These are phyloP conservation scores for Oreotrochilus melanogaster DNA, from an alignment of 2,113 vertebrate species.

Conservation along the genomic window DNA sequence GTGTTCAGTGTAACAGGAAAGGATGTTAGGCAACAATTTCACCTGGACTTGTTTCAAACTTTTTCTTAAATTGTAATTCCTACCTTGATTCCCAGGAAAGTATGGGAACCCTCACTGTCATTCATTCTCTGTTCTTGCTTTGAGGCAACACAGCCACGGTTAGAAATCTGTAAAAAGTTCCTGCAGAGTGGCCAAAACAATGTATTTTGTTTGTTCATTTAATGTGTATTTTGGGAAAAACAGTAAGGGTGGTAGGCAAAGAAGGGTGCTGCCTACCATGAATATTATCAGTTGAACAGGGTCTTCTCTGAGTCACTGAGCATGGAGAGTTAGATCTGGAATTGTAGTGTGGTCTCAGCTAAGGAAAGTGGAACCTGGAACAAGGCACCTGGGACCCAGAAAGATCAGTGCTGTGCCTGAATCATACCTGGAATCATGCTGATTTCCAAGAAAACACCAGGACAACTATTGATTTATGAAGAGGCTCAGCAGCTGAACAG, in stretches of 20 bases:
- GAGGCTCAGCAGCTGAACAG: neutral
- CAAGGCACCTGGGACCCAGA: neutral
- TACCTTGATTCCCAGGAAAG: neutral
- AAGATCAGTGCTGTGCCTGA: neutral
- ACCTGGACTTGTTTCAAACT: neutral
- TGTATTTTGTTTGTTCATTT: neutral
- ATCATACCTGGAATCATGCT: neutral
- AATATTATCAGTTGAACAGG: neutral
- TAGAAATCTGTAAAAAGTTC: neutral
- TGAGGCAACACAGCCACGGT: neutral
- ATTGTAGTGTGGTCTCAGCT: neutral
- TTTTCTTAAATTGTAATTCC: neutral
- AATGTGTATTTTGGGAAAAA: neutral
- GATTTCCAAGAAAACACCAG: neutral
- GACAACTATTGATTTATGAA: neutral
- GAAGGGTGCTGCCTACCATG: neutral
- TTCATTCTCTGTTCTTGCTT: neutral
- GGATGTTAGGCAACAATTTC: neutral
- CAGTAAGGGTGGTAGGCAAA: neutral
- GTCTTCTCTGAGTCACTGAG: neutral
- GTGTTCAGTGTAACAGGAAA: neutral
- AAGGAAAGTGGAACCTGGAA: neutral
- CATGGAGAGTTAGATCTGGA: neutral
- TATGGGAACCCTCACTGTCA: neutral
- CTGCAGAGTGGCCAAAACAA: neutral